Evolutionary conservation across 2,888 invertebrate genomes (phyloP).

Genomic region (Xestobium rufovillosum): DNA sequence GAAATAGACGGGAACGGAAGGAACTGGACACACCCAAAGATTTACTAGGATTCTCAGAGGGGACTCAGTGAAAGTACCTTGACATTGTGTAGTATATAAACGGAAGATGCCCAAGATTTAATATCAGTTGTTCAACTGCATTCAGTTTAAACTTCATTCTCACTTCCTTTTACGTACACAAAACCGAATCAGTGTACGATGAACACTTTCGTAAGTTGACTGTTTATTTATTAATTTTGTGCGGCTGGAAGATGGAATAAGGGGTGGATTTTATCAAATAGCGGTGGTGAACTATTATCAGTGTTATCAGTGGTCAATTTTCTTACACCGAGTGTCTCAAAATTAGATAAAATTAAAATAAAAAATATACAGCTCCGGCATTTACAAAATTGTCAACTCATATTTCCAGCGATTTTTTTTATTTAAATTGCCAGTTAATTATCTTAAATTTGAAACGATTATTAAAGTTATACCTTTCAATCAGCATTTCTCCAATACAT

Average conservation of each 20-base stretch:
- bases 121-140: constrained; percentile 30
- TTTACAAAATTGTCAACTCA: too few species aligned
- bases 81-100: constrained; percentile 32
- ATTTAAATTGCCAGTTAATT: too few species aligned
- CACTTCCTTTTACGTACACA: constrained; percentile 26
- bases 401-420: too few species aligned
- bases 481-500: too few species aligned
- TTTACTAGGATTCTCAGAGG: neutral
- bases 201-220: constrained; percentile 39
- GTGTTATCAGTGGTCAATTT: too few species aligned
- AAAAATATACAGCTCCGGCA: too few species aligned
- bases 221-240: constrained; percentile 7
- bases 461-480: too few species aligned
- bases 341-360: too few species aligned
- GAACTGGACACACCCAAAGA: constrained; percentile 2
- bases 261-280: neutral
- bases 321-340: too few species aligned
- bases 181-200: constrained; percentile 34
- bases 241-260: neutral
- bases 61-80: constrained; percentile 24
- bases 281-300: too few species aligned
- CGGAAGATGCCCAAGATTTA: constrained; percentile 25
- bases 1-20: neutral
- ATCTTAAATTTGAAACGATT: too few species aligned
- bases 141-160: constrained; percentile 20